These are phyloP conservation scores for Myotis planiceps DNA, from an alignment of 2,797 vertebrate genomes.

Conservation along the genomic window DNA sequence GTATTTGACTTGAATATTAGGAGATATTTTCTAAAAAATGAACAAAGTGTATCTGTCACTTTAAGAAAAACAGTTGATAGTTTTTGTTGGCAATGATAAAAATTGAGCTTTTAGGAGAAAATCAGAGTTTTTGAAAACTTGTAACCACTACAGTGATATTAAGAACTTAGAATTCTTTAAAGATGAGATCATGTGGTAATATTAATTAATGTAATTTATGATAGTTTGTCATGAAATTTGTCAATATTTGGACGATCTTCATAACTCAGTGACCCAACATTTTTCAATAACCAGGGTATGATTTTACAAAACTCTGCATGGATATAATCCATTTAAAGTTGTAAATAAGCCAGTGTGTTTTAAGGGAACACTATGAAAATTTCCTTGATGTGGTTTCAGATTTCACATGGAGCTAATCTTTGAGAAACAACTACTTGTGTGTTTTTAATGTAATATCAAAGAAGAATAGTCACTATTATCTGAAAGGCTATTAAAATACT, in stretches of 20 bases:
- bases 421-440: constrained; percentile 28
- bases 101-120: constrained; percentile 19
- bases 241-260: not conserved
- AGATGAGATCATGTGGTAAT: not conserved
- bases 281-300: not conserved
- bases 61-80: not conserved
- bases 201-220: constrained; percentile 19
- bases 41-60: not conserved
- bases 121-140: constrained; percentile 30
- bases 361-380: not conserved
- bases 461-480: not conserved
- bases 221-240: constrained; percentile 22
- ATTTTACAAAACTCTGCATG: not conserved
- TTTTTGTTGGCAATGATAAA: constrained; percentile 36
- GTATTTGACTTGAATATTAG: not conserved
- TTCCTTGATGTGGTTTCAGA: constrained; percentile 28
- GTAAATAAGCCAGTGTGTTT: not conserved
- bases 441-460: not conserved
- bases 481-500: constrained; percentile 15
- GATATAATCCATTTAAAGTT: not conserved
- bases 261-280: not conserved
- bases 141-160: not conserved
- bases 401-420: constrained; percentile 36
- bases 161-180: constrained; percentile 10
- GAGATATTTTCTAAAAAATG: constrained; percentile 20